A percentile compares a stretch with the other conserved stretches of the same genome.
phyloP scores from a whole-genome alignment of 2,113 vertebrate genomes.

The Xiphorhynchus elegans region DNA sequence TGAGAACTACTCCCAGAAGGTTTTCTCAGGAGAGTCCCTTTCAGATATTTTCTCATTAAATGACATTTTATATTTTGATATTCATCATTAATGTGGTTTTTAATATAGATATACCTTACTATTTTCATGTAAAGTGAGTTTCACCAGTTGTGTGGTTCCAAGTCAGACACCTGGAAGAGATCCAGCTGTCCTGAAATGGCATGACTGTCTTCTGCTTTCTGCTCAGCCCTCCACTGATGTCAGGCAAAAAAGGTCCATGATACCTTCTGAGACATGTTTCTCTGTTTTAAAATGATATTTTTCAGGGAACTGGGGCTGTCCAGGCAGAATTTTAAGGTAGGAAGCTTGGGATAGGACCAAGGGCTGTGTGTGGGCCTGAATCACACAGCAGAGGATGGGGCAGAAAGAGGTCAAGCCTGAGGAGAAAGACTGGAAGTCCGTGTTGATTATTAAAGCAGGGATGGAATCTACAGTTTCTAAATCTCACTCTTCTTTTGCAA shows the following conservation, averaged over 20 bases:
- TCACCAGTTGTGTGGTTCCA: not conserved
- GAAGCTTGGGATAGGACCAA: not conserved
- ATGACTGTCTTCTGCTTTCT: not conserved
- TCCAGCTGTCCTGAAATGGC: not conserved
- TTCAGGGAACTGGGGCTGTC: not conserved
- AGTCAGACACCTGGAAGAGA: not conserved
- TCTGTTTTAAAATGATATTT: not conserved
- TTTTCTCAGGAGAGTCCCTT: not conserved
- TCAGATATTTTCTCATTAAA: not conserved
- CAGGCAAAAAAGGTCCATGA: not conserved
- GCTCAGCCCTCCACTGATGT: not conserved
- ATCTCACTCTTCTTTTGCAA: not conserved
- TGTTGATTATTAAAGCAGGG: not conserved
- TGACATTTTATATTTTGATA: not conserved
- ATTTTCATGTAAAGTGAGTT: not conserved
- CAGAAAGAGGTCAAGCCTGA: not conserved
- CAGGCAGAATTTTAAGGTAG: not conserved
- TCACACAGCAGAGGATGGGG: not conserved
- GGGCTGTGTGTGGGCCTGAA: not conserved
- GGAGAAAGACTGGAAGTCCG: not conserved
- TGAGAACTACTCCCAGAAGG: not conserved
- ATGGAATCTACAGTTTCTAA: not conserved
- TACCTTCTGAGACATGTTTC: fast-evolving
- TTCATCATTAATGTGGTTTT: not conserved
- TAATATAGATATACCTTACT: not conserved